A percentile compares a stretch with the other conserved stretches of the same genome.
Conservation (phyloP, 1,140 invertebrate genomes). For the Melanaphis sacchari region DNA sequence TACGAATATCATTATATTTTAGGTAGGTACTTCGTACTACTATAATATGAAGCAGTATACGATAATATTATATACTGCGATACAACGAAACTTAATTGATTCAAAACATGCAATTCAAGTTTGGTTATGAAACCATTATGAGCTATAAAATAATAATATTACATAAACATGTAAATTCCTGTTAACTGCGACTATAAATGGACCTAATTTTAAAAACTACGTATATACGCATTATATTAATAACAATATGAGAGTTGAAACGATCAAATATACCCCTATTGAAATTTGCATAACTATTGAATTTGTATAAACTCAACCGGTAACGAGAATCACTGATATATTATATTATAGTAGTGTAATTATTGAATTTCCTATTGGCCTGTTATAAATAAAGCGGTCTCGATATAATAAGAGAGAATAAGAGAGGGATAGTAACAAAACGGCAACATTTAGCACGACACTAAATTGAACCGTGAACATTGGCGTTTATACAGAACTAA, state of each 20-base stretch:
- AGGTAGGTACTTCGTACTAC: not conserved
- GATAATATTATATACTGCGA: not conserved
- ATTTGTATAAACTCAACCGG: not conserved
- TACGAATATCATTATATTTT: not conserved
- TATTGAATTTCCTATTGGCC: not conserved
- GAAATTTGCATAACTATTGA: not conserved
- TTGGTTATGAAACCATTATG: not conserved
- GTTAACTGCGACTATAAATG: not conserved
- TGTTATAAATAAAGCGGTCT: not conserved
- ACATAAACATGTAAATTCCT: not conserved
- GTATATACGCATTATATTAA: not conserved
- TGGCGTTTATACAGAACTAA: not conserved
- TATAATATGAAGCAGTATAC: not conserved
- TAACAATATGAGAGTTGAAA: not conserved
- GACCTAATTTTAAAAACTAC: not conserved
- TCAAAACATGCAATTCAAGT: conserved; percentile 9
- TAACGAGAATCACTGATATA: not conserved
- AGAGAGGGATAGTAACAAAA: not conserved
- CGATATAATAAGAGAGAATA: not conserved
- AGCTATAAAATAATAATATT: conserved; percentile 11
- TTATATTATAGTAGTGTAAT: not conserved
- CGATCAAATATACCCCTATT: not conserved
- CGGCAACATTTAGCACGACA: not conserved
- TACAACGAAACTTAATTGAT: not conserved
- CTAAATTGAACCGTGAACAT: not conserved